These are phyloP conservation scores for Philhelius pedissequus DNA, from an alignment of 2,888 invertebrate genomes.

Conservation along the genomic window DNA sequence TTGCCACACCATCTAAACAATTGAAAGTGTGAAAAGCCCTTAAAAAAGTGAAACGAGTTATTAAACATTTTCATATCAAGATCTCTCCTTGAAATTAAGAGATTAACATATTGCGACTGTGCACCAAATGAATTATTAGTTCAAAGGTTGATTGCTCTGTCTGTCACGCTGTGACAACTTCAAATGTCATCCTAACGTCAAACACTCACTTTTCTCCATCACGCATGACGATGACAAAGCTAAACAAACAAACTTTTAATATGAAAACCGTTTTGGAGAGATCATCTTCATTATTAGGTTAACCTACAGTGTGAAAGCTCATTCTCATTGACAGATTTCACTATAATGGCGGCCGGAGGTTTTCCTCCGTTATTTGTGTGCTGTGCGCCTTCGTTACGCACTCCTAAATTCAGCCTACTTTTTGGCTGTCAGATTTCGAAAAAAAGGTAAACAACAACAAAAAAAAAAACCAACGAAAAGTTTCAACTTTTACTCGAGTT, in stretches of 20 bases:
- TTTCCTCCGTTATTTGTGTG: background rate
- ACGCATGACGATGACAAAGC: background rate
- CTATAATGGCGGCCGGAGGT: background rate
- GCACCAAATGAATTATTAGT: background rate
- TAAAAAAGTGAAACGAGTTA: constrained; percentile 28
- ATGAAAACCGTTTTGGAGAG: background rate
- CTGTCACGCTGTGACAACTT: background rate
- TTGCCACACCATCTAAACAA: constrained; percentile 21
- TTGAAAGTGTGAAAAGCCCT: constrained; percentile 49
- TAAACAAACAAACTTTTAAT: background rate
- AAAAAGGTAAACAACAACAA: constrained; percentile 3
- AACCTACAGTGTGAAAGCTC: background rate
- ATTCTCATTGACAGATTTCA: constrained; percentile 26
- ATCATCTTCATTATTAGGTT: background rate
- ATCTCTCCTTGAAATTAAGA: background rate
- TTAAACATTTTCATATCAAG: background rate
- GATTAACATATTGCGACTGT: background rate
- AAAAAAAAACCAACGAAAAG: constrained; percentile 19
- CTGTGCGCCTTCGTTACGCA: constrained; percentile 50
- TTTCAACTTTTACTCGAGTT: constrained; percentile 55
- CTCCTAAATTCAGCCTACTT: constrained; percentile 64
- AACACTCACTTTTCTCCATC: background rate
- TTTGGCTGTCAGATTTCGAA: constrained; percentile 56
- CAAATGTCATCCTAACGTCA: background rate
- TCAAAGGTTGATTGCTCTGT: background rate